phyloP scores from a whole-genome alignment of 2,797 vertebrate genomes.

The Psittacula echo region DNA sequence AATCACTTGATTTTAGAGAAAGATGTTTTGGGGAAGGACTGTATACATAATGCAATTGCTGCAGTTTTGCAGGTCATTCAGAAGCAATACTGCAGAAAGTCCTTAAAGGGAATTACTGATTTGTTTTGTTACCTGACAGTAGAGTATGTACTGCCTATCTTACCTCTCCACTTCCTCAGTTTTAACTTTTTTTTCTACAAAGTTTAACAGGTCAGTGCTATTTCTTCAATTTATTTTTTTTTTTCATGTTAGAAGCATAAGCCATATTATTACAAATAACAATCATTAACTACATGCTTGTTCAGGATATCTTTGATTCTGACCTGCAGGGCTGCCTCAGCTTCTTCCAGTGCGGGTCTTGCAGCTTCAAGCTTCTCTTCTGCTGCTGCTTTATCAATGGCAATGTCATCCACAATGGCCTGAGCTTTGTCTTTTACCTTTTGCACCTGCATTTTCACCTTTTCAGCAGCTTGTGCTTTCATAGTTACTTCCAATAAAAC shows the following conservation, averaged over 20 bases:
- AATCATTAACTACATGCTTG: not conserved
- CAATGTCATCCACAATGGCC: constrained; percentile 87
- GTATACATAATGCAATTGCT: not conserved
- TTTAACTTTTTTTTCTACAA: not conserved
- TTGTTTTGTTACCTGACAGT: not conserved
- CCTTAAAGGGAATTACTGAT: not conserved
- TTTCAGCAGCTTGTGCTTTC: constrained; percentile 84
- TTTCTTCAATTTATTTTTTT: not conserved
- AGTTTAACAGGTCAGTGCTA: not conserved
- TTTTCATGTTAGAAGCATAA: not conserved
- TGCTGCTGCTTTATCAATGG: constrained; percentile 80
- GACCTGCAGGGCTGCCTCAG: constrained; percentile 85
- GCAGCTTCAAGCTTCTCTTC: constrained; percentile 85
- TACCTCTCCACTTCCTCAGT: not conserved
- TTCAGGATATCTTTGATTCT: not conserved
- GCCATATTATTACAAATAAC: not conserved
- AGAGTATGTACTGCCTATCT: not conserved
- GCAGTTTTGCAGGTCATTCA: not conserved
- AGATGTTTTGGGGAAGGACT: not conserved
- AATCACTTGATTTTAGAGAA: not conserved
- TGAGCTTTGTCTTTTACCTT: constrained; percentile 89
- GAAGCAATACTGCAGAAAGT: not conserved
- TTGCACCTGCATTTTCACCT: constrained; percentile 87
- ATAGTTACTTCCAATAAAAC: constrained; percentile 83
- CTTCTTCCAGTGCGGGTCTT: constrained; percentile 83